phyloP scores from a whole-genome alignment of 2,113 vertebrate species.

The Malurus cyaneus region DNA sequence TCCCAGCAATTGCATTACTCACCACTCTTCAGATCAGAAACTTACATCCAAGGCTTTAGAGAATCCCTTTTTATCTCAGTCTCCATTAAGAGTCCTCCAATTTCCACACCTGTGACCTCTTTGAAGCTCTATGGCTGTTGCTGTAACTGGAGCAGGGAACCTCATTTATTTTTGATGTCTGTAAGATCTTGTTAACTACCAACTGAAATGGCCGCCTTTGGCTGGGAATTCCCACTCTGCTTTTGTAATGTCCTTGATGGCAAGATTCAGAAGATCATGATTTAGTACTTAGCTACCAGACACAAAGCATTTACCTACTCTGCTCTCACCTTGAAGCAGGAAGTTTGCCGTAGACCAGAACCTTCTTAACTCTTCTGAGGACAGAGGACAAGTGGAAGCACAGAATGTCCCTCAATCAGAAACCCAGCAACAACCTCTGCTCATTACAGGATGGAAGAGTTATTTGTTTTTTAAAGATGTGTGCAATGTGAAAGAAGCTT shows the following conservation, averaged over 20 bases:
- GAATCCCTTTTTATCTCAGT: conserved; percentile 39
- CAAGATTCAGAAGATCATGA: background rate
- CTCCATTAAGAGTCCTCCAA: conserved; percentile 39
- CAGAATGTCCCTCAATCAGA: background rate
- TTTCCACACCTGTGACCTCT: conserved; percentile 63
- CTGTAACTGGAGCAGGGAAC: conserved; percentile 8
- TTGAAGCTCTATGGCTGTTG: conserved; percentile 36
- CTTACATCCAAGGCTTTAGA: conserved; percentile 35
- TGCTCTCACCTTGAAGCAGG: background rate
- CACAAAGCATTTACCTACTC: background rate
- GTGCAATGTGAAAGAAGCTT: background rate
- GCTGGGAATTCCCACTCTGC: conserved; percentile 44
- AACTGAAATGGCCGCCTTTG: background rate
- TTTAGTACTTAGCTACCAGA: background rate
- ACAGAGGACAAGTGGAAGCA: background rate
- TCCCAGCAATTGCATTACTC: conserved; percentile 56
- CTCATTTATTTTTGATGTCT: conserved; percentile 16
- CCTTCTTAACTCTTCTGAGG: background rate
- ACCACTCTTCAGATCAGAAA: conserved; percentile 27
- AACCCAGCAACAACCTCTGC: background rate
- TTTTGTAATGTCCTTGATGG: background rate
- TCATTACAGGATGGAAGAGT: background rate
- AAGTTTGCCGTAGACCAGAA: background rate
- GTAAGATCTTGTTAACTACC: conserved; percentile 15
- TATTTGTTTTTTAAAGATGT: background rate